Evolutionary conservation across 2,888 invertebrate species (phyloP).

Genomic region (Heliconius ethilla): DNA sequence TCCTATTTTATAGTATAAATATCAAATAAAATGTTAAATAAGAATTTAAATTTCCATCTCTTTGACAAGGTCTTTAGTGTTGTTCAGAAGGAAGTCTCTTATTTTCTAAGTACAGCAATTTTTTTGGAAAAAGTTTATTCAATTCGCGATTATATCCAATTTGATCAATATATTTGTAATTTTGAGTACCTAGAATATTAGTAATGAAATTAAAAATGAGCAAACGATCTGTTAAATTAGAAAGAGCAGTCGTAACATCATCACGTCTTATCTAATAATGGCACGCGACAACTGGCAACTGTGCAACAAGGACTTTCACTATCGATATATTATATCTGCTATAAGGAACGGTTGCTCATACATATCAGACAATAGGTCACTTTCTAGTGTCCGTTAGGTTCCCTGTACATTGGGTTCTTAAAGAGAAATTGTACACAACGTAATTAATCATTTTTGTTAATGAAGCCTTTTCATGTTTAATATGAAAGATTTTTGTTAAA

Average conservation of each 20-base stretch:
- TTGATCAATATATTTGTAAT: neutral
- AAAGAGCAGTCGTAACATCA: slow-evolving; percentile 45
- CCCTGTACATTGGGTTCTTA: neutral
- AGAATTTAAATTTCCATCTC: neutral
- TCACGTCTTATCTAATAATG: slow-evolving; percentile 48
- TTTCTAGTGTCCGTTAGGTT: slow-evolving; percentile 28
- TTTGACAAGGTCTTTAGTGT: neutral
- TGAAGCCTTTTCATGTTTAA: neutral
- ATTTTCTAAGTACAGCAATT: neutral
- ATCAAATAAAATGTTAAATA: neutral
- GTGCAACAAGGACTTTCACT: slow-evolving; percentile 63
- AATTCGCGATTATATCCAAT: neutral
- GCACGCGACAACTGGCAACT: slow-evolving; percentile 50
- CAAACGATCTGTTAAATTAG: slow-evolving; percentile 42
- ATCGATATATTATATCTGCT: slow-evolving; percentile 45
- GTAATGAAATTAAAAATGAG: neutral
- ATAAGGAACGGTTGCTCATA: slow-evolving; percentile 48
- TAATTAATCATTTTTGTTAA: neutral
- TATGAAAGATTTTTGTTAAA: neutral
- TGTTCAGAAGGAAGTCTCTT: neutral
- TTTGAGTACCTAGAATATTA: neutral
- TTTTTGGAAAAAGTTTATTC: neutral
- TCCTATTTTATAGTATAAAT: neutral
- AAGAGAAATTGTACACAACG: neutral
- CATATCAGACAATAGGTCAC: slow-evolving; percentile 43